phyloP scores from a whole-genome alignment of 2,113 vertebrate genomes.

The Camelus dromedarius region DNA sequence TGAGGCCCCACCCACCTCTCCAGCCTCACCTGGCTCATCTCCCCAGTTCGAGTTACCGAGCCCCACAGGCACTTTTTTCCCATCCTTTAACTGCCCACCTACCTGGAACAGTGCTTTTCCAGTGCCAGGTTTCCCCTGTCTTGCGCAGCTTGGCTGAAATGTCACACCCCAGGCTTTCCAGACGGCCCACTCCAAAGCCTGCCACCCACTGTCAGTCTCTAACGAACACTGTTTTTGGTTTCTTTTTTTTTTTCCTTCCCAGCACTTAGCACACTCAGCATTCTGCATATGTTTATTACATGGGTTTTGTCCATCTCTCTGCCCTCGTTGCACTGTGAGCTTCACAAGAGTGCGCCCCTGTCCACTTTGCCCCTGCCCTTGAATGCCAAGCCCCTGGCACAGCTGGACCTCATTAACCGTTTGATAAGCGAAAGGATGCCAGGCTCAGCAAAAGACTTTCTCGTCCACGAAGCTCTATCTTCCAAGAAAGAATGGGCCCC shows the following conservation, averaged over 20 bases:
- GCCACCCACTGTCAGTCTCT: too few species aligned
- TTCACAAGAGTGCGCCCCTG: not conserved
- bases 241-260: not conserved
- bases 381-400: not conserved
- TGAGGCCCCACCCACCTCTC: not conserved
- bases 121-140: rapidly evolving
- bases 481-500: not conserved
- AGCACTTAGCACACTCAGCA: rapidly evolving
- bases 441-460: not conserved
- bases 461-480: not conserved
- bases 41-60: not conserved
- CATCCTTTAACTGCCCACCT: not conserved
- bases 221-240: too few species aligned
- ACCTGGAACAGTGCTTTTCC: not conserved
- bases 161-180: not conserved
- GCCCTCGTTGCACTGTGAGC: not conserved
- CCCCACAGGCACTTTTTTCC: not conserved
- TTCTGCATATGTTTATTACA: not conserved
- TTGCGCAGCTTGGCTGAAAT: not conserved
- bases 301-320: not conserved
- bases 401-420: not conserved
- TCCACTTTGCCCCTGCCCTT: not conserved
- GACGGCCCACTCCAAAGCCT: not conserved
- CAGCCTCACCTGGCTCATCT: not conserved
- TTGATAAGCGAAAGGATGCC: not conserved